Base-by-base conservation (phyloP, 2,797 vertebrate genomes). In the Sebastes trivittatus region DNA sequence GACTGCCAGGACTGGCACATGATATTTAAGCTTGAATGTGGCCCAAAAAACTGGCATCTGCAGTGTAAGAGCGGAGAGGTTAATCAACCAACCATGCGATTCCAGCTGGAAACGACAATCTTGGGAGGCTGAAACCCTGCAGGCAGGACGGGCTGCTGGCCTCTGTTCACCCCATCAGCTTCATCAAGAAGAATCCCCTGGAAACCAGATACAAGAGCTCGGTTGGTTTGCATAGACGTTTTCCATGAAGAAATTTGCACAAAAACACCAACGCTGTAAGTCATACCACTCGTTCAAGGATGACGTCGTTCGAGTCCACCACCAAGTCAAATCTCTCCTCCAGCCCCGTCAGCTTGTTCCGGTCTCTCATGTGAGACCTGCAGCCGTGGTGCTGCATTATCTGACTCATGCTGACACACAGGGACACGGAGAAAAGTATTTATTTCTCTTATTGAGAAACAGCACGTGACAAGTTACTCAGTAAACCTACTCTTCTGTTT, bases 31-130 rank as follows among this genome's bases (percentile, higher is more conserved):
- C 25, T 73, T 85, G 32, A 86, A 83, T 0, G 18, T 10, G n/a
- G 46, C 55, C 60, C 68, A 87, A 84, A 72, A 60, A 27, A 67
- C 29, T 54, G 49, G 70, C 42, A 74, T 72, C 23, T 66, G 22
- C 62, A 63, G 63, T 7, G 16, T 11, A 30, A 73, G 59, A 77
- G 68, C 34, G 0, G 2, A 68, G 63, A 66, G 72, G 61, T 81
- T 84, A 83, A 85, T 87, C 80, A 67, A 65, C 89, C 93, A 82
- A 99, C 98, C 97, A 97, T 99, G 22, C 98, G 97, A 94, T 99
- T 99, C 98, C 98, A 99, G 95, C 98, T 99, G 88, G 98, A 99
- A 86, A 99, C 69, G 0, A 99, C 94, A 0, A 97, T 97, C 94
- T 98, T 97, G 1, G 98, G 97, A 29, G 97, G 93, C 93, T 98